These are phyloP conservation scores for Stenurella melanura DNA, from an alignment of 2,888 invertebrate genomes.

Conservation along the genomic window DNA sequence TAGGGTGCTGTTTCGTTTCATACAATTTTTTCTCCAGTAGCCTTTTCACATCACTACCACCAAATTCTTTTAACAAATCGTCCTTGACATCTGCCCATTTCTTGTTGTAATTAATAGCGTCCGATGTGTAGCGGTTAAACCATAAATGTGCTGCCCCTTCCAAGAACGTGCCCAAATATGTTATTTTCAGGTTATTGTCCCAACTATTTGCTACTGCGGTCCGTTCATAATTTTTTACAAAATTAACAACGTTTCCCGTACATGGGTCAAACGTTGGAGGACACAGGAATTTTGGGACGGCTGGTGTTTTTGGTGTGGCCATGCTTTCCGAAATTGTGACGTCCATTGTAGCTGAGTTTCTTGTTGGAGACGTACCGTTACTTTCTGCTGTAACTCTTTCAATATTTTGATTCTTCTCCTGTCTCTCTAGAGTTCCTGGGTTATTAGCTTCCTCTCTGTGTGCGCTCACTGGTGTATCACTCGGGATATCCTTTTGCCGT, in stretches of 20 bases:
- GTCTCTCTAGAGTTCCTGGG: no score
- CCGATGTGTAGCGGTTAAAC: background rate
- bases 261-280: no score
- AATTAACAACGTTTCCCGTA: background rate
- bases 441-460: no score
- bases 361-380: background rate
- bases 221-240: background rate
- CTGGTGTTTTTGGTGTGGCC: background rate
- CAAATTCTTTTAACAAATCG: constrained; percentile 34
- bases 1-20: constrained; percentile 32
- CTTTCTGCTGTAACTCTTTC: background rate
- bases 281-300: constrained; percentile 2
- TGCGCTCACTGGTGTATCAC: background rate
- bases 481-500: background rate
- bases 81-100: constrained; percentile 14
- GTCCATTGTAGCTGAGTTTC: background rate
- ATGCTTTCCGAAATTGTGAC: background rate
- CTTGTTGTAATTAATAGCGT: background rate
- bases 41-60: constrained; percentile 12
- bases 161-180: constrained; percentile 2
- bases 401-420: no score
- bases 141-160: background rate
- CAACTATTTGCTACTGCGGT: background rate
- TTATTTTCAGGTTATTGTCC: background rate
- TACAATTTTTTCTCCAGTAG: constrained; percentile 32